A percentile compares a stretch with the other conserved stretches of the same genome.
phyloP scores from a whole-genome alignment of 1,140 invertebrate genomes.

The Sycophaga agraensis region DNA sequence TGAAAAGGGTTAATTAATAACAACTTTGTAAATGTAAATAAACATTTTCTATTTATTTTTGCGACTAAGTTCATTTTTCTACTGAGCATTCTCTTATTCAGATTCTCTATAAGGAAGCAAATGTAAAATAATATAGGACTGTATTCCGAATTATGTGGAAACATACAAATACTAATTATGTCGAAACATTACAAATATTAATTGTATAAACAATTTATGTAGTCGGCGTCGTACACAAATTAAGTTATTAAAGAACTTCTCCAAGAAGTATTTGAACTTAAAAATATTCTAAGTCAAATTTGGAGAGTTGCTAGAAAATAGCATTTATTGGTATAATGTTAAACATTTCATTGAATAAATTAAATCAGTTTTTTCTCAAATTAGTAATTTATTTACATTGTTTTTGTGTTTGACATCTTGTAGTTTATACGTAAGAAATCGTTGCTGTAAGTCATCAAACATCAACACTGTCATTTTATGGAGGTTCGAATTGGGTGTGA shows the following conservation, averaged over 20 bases:
- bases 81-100: too few relatives aligned
- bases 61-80: too few relatives aligned
- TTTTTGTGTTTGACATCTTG: too few relatives aligned
- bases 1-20: slow-evolving; percentile 1
- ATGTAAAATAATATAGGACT: slow-evolving; percentile 12
- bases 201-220: slow-evolving; percentile 7
- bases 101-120: slow-evolving; percentile 21
- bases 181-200: too few relatives aligned
- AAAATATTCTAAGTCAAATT: not conserved
- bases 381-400: too few relatives aligned
- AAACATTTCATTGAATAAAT: too few relatives aligned
- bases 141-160: slow-evolving; percentile 9
- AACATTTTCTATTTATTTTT: slow-evolving; percentile 1
- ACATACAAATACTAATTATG: slow-evolving; percentile 2
- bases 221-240: not conserved
- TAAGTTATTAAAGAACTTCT: slow-evolving; percentile 2
- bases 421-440: too few relatives aligned
- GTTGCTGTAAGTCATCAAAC: too few relatives aligned
- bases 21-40: slow-evolving; percentile 13
- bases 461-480: too few relatives aligned
- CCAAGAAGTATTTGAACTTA: slow-evolving; percentile 7
- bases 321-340: not conserved
- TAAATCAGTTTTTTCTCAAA: too few relatives aligned
- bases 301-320: not conserved
- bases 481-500: too few relatives aligned